Base-by-base conservation (phyloP, 2,113 vertebrate genomes). In the Peromyscus leucopus region DNA sequence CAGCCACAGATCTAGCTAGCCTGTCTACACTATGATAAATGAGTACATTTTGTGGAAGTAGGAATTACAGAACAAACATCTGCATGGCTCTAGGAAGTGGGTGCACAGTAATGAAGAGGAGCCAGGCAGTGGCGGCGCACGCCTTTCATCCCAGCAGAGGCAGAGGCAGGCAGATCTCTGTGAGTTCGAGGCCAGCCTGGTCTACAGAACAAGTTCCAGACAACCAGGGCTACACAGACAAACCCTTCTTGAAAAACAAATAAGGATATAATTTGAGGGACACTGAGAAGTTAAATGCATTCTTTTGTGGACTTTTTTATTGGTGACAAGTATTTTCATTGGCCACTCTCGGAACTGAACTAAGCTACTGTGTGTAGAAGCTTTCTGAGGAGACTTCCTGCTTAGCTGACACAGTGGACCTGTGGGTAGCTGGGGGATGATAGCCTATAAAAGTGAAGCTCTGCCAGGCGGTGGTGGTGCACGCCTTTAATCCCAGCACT, bases 11-110 rank as follows among this genome's bases (percentile, higher is more conserved):
- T 6, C 80, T 85, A n/a, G 65, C 0, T 85, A 75, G 12, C 65
- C 69, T 91, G 90, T 59, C 7, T 91, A 95, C 94, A 55, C 39
- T 9, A 39, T 24, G 87, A 67, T 46, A 51, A 90, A 90, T 59
- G 36, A 92, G 90, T 82, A 85, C 48, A 67, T 33, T 11, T 36
- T 12, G 22, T 55, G 82, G 21, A 33, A 10, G 0, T 76, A 12
- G 24, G 19, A 31, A 82, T 92, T 71, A 76, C 26, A 74, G 63
- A 78, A 95, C 59, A 89, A 61, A 55, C 59, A 24, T 90, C 59
- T 94, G 22, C 59, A 91, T 59, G 51, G 22, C 8, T 95, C 69
- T 11, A 28, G 26, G 3, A 24, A 48, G 12, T 9, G 19, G 7
- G 19, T 16, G 1, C 26, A 55, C 26, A 31, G 19, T 48, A 48